Evolutionary conservation across 2,888 invertebrate species (phyloP).

Genomic region (Autographa pulchrina): DNA sequence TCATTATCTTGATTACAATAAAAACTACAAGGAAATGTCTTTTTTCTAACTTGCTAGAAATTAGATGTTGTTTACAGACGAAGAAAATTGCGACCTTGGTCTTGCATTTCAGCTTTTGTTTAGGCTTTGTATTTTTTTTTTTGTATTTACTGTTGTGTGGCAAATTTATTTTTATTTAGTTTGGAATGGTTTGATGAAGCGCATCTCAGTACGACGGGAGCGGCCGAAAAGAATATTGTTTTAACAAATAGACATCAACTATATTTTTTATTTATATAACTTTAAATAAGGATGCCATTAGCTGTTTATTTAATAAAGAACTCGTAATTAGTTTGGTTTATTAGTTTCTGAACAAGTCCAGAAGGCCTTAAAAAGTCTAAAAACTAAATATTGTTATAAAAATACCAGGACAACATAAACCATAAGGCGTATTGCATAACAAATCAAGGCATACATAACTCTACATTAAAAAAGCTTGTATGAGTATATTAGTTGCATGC

Average conservation of each 20-base stretch:
- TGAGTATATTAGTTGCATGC: neutral
- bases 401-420: neutral
- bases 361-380: no score
- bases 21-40: slow-evolving; percentile 34
- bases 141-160: no score
- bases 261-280: no score
- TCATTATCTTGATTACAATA: slow-evolving; percentile 32
- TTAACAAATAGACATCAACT: no score
- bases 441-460: neutral
- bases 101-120: neutral
- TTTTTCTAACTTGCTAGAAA: slow-evolving; percentile 24
- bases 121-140: neutral
- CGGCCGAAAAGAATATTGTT: no score
- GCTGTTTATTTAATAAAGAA: no score
- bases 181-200: neutral
- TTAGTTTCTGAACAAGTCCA: no score
- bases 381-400: no score
- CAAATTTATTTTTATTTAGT: neutral
- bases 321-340: no score
- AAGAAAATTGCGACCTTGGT: neutral
- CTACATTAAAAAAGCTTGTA: neutral
- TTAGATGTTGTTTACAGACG: slow-evolving; percentile 11
- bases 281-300: no score
- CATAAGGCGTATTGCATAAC: neutral
- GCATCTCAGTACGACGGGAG: no score